These are phyloP conservation scores for Sparus aurata DNA, from an alignment of 2,797 vertebrate genomes.

Conservation along the genomic window DNA sequence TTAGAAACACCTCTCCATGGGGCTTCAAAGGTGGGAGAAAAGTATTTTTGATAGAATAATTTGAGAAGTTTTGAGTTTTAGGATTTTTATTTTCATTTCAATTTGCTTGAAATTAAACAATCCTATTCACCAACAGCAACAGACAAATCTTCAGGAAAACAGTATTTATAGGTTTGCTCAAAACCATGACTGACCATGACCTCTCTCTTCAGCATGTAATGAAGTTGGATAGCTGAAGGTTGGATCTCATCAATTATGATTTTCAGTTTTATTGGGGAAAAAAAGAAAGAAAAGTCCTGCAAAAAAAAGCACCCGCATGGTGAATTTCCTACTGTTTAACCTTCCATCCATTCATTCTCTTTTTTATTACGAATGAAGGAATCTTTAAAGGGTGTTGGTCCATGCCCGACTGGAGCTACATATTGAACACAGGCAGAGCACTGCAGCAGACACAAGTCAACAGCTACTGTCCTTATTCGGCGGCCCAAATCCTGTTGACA, in stretches of 20 bases:
- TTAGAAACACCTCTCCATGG: background rate
- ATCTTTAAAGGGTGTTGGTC: background rate
- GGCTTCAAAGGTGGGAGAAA: no score
- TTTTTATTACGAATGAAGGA: background rate
- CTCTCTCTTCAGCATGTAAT: background rate
- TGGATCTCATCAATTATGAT: background rate
- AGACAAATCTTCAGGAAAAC: background rate
- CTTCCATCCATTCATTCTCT: background rate
- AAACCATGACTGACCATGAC: background rate
- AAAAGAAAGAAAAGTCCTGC: background rate
- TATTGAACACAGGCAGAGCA: slow-evolving; percentile 16
- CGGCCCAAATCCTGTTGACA: slow-evolving; percentile 20
- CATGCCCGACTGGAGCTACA: background rate
- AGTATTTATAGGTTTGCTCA: background rate
- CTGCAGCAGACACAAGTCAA: slow-evolving; percentile 34
- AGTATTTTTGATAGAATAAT: background rate
- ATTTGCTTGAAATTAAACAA: background rate
- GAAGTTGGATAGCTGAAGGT: background rate
- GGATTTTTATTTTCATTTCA: no score
- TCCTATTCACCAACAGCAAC: no score
- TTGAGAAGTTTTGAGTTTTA: background rate
- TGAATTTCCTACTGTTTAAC: background rate
- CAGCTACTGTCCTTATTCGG: slow-evolving; percentile 13
- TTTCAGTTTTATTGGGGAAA: background rate
- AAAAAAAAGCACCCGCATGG: background rate